These are phyloP conservation scores for Drosophila kepulauana DNA, from an alignment of 1,140 invertebrate species.

Conservation along the genomic window DNA sequence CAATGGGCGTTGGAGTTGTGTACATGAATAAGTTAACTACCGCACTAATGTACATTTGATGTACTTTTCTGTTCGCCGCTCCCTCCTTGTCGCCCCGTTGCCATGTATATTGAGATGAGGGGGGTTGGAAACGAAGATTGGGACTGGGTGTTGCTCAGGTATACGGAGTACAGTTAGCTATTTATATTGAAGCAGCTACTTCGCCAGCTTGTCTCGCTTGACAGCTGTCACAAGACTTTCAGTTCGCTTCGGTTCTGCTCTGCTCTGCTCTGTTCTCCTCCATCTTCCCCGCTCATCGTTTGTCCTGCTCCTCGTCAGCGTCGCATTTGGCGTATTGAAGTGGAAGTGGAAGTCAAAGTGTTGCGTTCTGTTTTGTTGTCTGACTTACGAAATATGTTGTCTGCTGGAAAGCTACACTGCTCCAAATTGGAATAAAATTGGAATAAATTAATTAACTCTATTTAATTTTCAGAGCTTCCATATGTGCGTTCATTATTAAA, in stretches of 20 bases:
- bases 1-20: constrained; percentile 38
- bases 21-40: constrained; percentile 76
- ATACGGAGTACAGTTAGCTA: constrained; percentile 43
- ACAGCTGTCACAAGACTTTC: constrained; percentile 60
- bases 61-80: constrained; percentile 57
- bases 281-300: background rate
- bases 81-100: constrained; percentile 26
- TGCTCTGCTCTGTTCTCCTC: background rate
- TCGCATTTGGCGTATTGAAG: constrained; percentile 45
- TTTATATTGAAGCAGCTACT: constrained; percentile 67
- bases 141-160: constrained; percentile 15
- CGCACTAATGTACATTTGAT: constrained; percentile 78
- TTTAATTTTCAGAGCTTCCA: background rate
- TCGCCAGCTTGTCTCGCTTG: constrained; percentile 61
- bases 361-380: constrained; percentile 57
- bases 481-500: background rate
- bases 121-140: background rate
- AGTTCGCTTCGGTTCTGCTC: constrained; percentile 14
- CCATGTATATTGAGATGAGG: constrained; percentile 44
- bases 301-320: background rate
- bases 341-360: constrained; percentile 56
- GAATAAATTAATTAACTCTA: constrained; percentile 11
- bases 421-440: background rate
- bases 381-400: constrained; percentile 42
- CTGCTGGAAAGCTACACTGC: constrained; percentile 3